Percentiles rank a stretch among this genome's conserved stretches.
Evolutionary conservation across 2,797 vertebrate genomes (phyloP).

Genomic region (Centroberyx gerrardi): DNA sequence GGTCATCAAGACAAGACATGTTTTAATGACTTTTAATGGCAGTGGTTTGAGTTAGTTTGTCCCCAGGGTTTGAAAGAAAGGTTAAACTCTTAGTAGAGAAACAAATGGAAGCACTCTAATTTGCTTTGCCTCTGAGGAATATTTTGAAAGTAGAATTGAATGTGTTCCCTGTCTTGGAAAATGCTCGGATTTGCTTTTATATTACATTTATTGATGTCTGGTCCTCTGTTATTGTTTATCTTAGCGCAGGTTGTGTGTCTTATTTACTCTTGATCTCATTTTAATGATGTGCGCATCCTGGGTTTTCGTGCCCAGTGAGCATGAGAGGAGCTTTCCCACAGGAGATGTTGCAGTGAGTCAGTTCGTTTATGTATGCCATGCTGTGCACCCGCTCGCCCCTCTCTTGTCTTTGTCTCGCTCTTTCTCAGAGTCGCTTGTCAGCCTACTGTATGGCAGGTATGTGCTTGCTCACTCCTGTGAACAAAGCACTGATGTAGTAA

Average conservation of each 20-base stretch:
- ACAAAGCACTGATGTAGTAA: slow-evolving; percentile 58
- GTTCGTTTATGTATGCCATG: slow-evolving; percentile 37
- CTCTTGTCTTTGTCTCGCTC: slow-evolving; percentile 3
- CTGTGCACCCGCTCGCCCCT: slow-evolving; percentile 27
- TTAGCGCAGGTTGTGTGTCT: slow-evolving; percentile 18
- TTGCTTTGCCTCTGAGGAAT: no score
- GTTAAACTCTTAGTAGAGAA: neutral
- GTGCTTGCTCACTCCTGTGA: slow-evolving; percentile 37
- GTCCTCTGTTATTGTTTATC: slow-evolving; percentile 13
- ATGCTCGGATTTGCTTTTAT: neutral
- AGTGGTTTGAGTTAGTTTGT: neutral
- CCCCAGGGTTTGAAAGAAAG: neutral
- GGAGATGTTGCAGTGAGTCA: slow-evolving; percentile 56
- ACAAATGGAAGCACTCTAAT: no score
- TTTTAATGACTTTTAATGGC: neutral
- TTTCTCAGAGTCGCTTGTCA: slow-evolving; percentile 14
- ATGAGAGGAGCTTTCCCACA: slow-evolving; percentile 64
- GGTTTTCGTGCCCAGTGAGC: slow-evolving; percentile 65
- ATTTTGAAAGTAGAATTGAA: no score
- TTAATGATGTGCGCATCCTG: slow-evolving; percentile 55
- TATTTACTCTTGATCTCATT: slow-evolving; percentile 52
- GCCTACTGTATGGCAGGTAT: slow-evolving; percentile 59
- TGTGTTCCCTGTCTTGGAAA: neutral
- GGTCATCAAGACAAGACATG: neutral
- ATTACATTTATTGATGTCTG: neutral